Conservation (phyloP, 1,140 invertebrate genomes). For the Drosophila tsacasi region DNA sequence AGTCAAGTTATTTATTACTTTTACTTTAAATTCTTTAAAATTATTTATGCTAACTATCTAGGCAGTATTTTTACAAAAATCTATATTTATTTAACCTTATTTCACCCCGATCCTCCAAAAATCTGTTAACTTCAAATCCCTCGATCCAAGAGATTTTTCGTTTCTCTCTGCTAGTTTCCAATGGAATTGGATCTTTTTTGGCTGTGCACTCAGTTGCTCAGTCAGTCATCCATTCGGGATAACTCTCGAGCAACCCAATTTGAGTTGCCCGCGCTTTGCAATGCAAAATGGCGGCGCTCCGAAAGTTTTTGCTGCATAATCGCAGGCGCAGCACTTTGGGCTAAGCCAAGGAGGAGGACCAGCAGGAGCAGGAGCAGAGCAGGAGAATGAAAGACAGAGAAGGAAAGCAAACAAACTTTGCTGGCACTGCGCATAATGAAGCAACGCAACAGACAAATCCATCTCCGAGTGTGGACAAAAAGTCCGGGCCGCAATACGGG, state of each 20-base stretch:
- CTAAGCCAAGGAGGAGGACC: conserved; percentile 31
- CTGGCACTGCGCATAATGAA: conserved; percentile 73
- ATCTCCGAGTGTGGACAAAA: conserved; percentile 75
- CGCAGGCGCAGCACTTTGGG: conserved; percentile 78
- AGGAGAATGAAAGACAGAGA: background rate
- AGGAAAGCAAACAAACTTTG: conserved; percentile 57
- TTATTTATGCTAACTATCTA: no score
- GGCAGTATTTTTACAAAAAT: no score
- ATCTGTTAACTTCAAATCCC: background rate
- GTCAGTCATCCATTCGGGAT: conserved; percentile 52
- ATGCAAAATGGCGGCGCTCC: conserved; percentile 70
- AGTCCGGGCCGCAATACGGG: conserved; percentile 26
- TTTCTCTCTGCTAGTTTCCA: background rate
- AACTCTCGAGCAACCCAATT: conserved; percentile 70
- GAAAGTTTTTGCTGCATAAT: conserved; percentile 81
- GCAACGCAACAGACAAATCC: conserved; percentile 71
- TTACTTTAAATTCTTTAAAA: background rate
- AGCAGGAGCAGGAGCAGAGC: conserved; percentile 5
- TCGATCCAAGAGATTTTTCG: background rate
- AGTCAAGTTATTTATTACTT: no score
- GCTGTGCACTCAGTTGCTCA: conserved; percentile 21
- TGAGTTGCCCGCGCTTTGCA: conserved; percentile 77
- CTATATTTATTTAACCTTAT: background rate
- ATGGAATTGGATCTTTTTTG: background rate
- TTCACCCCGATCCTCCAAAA: background rate